phyloP scores from a whole-genome alignment of 2,797 vertebrate genomes.

The Apogon hyalosoma region DNA sequence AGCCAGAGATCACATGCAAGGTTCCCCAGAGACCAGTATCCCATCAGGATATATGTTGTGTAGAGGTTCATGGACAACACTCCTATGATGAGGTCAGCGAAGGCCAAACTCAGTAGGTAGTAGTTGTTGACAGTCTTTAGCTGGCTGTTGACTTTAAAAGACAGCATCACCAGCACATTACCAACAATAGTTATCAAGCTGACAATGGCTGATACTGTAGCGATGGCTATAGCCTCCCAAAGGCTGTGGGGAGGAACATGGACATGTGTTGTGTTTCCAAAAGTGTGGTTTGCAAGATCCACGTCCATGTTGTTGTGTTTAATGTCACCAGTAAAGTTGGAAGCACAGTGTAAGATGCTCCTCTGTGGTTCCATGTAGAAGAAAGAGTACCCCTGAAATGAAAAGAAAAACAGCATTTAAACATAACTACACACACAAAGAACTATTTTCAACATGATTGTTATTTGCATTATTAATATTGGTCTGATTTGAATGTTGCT shows the following conservation, averaged over 20 bases:
- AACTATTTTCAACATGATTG: not conserved
- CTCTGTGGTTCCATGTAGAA: slow-evolving; percentile 60
- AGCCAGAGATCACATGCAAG: slow-evolving; percentile 97
- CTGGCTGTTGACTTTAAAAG: slow-evolving; percentile 98
- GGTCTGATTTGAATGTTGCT: no score
- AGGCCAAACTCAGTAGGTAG: slow-evolving; percentile 96
- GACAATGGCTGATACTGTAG: slow-evolving; percentile 91
- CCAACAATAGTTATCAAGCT: slow-evolving; percentile 95
- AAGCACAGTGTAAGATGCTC: slow-evolving; percentile 29
- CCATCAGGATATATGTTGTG: slow-evolving; percentile 96
- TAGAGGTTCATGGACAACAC: slow-evolving; percentile 98
- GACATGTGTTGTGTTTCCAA: slow-evolving; percentile 81
- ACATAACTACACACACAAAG: slow-evolving; percentile 1
- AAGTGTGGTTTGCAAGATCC: slow-evolving; percentile 83
- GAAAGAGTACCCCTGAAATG: slow-evolving; percentile 62
- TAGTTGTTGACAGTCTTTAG: slow-evolving; percentile 99
- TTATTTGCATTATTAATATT: no score
- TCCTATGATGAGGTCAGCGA: slow-evolving; percentile 97
- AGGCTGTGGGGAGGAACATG: slow-evolving; percentile 83
- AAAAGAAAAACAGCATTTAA: slow-evolving; percentile 44
- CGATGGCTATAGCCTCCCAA: slow-evolving; percentile 94
- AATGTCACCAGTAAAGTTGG: slow-evolving; percentile 26
- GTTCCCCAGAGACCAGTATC: slow-evolving; percentile 94
- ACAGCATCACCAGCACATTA: slow-evolving; percentile 94
- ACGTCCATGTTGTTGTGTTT: slow-evolving; percentile 82